phyloP scores from a whole-genome alignment of 2,797 vertebrate genomes.

The Heteromormyrus szaboi region DNA sequence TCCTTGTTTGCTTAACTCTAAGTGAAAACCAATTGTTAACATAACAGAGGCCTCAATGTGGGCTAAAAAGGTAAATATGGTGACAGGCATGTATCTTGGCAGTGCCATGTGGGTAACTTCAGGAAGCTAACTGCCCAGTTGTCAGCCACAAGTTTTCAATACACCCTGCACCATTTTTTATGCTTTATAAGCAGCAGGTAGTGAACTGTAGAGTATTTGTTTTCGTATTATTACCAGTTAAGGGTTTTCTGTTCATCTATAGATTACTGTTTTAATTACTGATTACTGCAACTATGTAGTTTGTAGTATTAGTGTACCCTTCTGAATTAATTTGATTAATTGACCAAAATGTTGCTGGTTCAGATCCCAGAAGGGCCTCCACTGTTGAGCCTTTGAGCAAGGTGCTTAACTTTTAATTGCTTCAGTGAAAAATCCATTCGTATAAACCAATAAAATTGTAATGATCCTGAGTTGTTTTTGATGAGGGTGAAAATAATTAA shows the following conservation, averaged over 20 bases:
- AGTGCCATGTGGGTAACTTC: background rate
- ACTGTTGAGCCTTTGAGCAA: background rate
- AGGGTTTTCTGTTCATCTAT: background rate
- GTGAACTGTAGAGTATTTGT: background rate
- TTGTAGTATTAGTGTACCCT: background rate
- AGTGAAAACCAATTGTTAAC: background rate
- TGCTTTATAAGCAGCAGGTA: background rate
- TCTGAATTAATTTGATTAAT: conserved; percentile 2
- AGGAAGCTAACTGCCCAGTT: background rate
- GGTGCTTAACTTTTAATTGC: background rate
- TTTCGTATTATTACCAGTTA: background rate
- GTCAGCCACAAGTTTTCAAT: background rate
- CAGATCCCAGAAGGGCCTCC: background rate
- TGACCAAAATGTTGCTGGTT: conserved; percentile 1
- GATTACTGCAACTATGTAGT: background rate
- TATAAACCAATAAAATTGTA: background rate
- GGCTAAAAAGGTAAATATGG: background rate
- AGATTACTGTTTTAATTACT: background rate
- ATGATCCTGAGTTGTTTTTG: background rate
- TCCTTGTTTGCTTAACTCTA: background rate
- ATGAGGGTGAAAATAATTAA: background rate
- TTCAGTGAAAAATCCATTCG: background rate
- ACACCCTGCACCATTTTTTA: background rate
- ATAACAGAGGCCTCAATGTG: background rate
- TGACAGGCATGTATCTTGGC: background rate